phyloP scores from a whole-genome alignment of 2,888 invertebrate genomes.

The Uropetala carovei region DNA sequence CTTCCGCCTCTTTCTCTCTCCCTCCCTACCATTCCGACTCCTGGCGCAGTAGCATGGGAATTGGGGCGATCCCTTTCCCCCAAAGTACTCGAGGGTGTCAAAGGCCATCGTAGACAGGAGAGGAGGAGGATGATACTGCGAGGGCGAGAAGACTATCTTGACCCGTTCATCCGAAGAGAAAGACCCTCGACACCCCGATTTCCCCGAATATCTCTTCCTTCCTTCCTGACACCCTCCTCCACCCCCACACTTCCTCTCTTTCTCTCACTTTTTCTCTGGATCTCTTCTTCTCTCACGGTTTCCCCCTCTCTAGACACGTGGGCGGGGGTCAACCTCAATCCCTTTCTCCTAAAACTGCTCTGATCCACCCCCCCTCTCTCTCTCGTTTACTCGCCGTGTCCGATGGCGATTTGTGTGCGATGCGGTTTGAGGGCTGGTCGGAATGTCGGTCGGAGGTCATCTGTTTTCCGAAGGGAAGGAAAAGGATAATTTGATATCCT shows the following conservation, averaged over 20 bases:
- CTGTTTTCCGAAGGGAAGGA: not conserved
- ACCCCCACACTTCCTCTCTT: not conserved
- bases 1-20: not conserved
- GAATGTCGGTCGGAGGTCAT: not conserved
- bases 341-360: not conserved
- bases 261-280: not conserved
- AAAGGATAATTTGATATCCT: no score
- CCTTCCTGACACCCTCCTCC: not conserved
- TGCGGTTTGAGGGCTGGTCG: not conserved
- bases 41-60: not conserved
- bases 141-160: not conserved
- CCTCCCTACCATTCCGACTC: not conserved
- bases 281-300: not conserved
- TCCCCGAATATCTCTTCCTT: not conserved
- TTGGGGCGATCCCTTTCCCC: slow-evolving; percentile 22
- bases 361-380: not conserved
- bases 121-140: not conserved
- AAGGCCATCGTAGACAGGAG: slow-evolving; percentile 25
- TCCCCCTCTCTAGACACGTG: not conserved
- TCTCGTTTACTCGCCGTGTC: not conserved
- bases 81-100: slow-evolving; percentile 32
- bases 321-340: not conserved
- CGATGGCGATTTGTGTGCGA: not conserved
- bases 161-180: not conserved
- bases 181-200: not conserved